These are phyloP conservation scores for Turritopsis rubra DNA, from an alignment of 30 jellyfish, hydroid and myxozoan species.

Conservation along the genomic window DNA sequence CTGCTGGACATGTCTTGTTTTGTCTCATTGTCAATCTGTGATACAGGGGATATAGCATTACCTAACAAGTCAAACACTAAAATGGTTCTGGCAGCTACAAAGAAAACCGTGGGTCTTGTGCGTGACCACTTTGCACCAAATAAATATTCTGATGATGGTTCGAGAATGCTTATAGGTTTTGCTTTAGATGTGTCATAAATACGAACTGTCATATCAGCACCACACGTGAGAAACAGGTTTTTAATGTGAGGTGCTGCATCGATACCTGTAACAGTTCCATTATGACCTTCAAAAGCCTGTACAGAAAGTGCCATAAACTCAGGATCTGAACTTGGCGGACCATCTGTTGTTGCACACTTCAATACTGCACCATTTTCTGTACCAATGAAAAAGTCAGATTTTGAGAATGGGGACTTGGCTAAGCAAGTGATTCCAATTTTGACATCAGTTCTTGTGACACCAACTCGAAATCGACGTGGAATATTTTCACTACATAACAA, in stretches of 20 bases:
- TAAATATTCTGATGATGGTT: conserved; percentile 51
- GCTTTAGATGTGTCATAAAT: conserved; percentile 45
- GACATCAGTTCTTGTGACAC: conserved; percentile 44
- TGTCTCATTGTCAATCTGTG: background rate
- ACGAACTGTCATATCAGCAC: conserved; percentile 59
- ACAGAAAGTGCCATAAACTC: conserved; percentile 46
- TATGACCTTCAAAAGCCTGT: conserved; percentile 57
- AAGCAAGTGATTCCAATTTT: conserved; percentile 45
- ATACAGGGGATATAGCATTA: background rate
- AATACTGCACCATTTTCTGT: conserved; percentile 21
- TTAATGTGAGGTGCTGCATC: conserved; percentile 61
- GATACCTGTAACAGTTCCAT: conserved; percentile 66
- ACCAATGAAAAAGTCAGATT: background rate
- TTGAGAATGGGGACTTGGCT: background rate
- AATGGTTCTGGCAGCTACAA: conserved; percentile 55
- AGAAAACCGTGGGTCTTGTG: conserved; percentile 57
- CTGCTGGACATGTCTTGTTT: background rate
- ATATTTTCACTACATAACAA: conserved; percentile 45
- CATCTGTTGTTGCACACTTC: conserved; percentile 1
- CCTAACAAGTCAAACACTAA: conserved; percentile 43
- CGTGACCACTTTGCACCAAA: conserved; percentile 70
- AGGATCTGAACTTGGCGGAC: background rate
- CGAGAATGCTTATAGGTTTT: conserved; percentile 46
- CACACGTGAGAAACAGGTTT: conserved; percentile 58
- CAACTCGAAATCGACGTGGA: conserved; percentile 39